Conservation (phyloP, 2,797 vertebrate genomes). For the Iguana delicatissima region DNA sequence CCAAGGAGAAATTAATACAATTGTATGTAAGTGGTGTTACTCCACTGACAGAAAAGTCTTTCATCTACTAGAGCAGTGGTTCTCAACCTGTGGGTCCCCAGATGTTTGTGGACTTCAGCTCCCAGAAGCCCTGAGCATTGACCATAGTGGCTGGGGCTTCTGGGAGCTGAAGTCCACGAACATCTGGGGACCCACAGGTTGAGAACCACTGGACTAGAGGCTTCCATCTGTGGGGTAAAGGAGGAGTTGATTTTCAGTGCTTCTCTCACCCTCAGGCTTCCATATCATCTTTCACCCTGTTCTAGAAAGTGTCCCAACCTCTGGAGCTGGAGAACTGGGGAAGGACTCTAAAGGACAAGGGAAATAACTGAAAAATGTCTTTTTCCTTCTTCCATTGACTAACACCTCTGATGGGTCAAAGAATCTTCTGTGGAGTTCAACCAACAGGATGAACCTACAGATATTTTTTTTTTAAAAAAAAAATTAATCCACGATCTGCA, state of each 20-base stretch:
- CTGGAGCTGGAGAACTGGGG: neutral
- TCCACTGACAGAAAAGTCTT: neutral
- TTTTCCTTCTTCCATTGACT: neutral
- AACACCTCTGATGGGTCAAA: neutral
- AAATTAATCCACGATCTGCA: neutral
- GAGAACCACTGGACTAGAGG: no score
- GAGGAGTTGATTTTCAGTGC: neutral
- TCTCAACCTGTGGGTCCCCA: no score
- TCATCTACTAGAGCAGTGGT: no score
- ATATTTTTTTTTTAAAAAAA: conserved; percentile 18
- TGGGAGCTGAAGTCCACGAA: no score
- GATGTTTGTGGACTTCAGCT: no score
- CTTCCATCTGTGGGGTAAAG: neutral
- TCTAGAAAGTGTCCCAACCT: neutral
- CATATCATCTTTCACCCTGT: neutral
- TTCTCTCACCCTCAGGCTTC: no score
- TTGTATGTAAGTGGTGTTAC: neutral
- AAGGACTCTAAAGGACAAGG: neutral
- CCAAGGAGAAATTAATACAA: conserved; percentile 46
- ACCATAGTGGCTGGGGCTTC: no score
- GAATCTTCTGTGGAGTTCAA: no score
- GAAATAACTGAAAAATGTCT: neutral
- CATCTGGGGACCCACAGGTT: no score
- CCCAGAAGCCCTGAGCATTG: no score
- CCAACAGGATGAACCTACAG: neutral